A percentile compares a stretch with the other conserved stretches of the same genome.
Conservation (phyloP, 2,888 invertebrate species). For the Acleris sparsana region DNA sequence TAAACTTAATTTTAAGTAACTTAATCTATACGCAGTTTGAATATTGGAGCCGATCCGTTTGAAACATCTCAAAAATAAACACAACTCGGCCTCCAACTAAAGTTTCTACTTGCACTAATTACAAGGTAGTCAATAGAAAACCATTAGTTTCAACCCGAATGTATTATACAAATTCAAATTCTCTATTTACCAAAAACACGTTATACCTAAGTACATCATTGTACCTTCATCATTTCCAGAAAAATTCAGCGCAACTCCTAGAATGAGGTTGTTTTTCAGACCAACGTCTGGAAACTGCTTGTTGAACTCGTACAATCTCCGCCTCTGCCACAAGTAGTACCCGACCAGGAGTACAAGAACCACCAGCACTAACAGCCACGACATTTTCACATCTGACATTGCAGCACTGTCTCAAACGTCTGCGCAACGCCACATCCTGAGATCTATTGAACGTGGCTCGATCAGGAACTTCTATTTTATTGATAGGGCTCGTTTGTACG, state of each 20-base stretch:
- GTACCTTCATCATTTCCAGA: slow-evolving; percentile 1
- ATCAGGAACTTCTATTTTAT: too few species aligned
- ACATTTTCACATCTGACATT: neutral
- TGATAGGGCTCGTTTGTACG: too few species aligned
- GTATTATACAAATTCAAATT: neutral
- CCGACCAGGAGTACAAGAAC: neutral
- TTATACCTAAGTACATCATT: too few species aligned
- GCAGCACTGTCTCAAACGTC: neutral
- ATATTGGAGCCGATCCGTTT: too few species aligned
- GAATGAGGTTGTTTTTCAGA: neutral
- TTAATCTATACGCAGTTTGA: too few species aligned
- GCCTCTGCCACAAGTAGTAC: neutral
- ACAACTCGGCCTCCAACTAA: too few species aligned
- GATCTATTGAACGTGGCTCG: neutral
- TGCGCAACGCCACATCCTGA: neutral
- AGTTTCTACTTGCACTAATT: too few species aligned
- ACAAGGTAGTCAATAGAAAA: neutral
- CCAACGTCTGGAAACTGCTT: neutral
- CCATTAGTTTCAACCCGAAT: neutral
- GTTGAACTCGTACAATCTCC: neutral
- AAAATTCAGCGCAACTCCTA: neutral
- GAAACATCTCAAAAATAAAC: too few species aligned
- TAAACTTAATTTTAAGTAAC: too few species aligned
- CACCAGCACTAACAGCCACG: neutral
- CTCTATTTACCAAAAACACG: too few species aligned